Base-by-base conservation (phyloP, 2,888 invertebrate genomes). In the Tenthredo mesomela region DNA sequence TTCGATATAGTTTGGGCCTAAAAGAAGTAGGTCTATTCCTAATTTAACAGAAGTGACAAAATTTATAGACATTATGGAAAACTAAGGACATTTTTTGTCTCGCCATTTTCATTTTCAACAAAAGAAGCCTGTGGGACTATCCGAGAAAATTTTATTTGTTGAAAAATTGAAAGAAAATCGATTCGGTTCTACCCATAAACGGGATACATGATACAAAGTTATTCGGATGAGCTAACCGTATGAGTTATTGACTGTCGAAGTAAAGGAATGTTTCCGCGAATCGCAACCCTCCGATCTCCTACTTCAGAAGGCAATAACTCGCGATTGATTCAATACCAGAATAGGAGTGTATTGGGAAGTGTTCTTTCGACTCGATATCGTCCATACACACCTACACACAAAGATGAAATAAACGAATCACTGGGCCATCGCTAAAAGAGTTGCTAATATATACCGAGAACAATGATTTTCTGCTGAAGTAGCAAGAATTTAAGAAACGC, bases 261-360 rank as follows among this genome's bases (percentile, higher is more conserved):
- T 70, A 18, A 37, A 70, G 33, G 37, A 70, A 61, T 25, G 61
- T 61, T 61, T 61, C 12, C 61, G 61, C 25, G 61, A 6, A n/a
- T 70, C 70, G 70, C n/a, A 18, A 70, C 70, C 70, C 70, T 37
- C 37, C 33, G 37, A 21, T 70, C 70, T 70, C 18, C 70, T 70
- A 70, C 70, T 70, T 18, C 70, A 70, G 37, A 70, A 70, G 70
- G 70, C 70, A 70, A 70, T 70, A 70, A 70, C 70, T 70, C 70
- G 70, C 70, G 33, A 70, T 70, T 70, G 70, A 70, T 70, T 70
- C 70, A 70, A 70, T 70, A 70, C 37, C 70, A n/a, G 29, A 70
- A 70, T 18, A 33, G 70, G 9, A 70, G 37, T 70, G 70, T 70
- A 37, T 70, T 70, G 70, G 70, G 18, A 33, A 70, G 7, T 5